Base-by-base conservation (phyloP, 2,113 vertebrate species). In the Lepidothrix coronata region DNA sequence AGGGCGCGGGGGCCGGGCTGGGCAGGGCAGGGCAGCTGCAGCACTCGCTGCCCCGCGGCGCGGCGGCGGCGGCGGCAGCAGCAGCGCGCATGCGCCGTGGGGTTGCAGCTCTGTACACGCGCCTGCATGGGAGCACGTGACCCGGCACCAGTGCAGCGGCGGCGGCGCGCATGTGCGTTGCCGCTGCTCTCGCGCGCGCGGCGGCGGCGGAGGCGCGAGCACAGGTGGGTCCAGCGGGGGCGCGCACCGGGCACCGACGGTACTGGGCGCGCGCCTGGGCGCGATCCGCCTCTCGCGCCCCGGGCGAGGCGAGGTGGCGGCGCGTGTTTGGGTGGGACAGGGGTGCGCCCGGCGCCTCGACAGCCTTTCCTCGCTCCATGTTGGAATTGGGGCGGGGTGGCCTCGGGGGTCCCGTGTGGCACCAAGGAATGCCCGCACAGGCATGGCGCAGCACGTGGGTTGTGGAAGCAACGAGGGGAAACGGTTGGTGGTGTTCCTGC, bases 101-200 rank as follows among this genome's bases (percentile, higher is more conserved):
- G n/a, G 62, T 19, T 93, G 93, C 93, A 95, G 58, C 43, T 2
- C 25, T 91, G 88, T 76, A 80, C 77, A 28, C 44, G 59, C 82
- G 63, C 85, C 35, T 98, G 98, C 98, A 98, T 98, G 89, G 98
- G 98, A 98, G 98, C 98, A 98, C 97, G 98, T 98, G 98, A 98
- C 82, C 8, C 13, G 58, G 97, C 97, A 97, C 97, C 98, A 98
- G 95, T 97, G 98, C 98, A 98, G 94, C 78, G 85, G 81, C 78
- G 84, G 81, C 76, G 81, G 95, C 81, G 98, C 97, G 97, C 98
- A 97, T 93, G 98, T 97, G 97, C 93, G 85, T 14, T 96, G 71
- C 33, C 35, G 71, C 24, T 49, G 35, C 35, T 75, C 12, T 57
- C 68, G 27, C 61, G 71, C 71, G n/a, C 2, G 39, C 17, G 57